Percentiles rank a stretch among this genome's conserved stretches.
Conservation (phyloP, 2,888 invertebrate species). For the Tupiocoris notatus region DNA sequence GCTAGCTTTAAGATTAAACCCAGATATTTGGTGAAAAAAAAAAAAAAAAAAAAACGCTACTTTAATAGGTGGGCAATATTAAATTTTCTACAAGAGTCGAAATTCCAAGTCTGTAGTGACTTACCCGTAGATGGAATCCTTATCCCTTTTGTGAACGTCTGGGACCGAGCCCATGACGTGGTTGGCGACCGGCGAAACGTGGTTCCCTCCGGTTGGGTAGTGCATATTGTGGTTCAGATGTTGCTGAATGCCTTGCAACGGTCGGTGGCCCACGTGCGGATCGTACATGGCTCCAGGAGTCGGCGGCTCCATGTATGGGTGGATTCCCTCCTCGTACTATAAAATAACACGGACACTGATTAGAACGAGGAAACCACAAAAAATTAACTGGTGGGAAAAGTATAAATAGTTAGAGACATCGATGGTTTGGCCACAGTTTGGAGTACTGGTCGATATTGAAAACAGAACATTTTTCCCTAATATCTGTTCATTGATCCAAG, state of each 20-base stretch:
- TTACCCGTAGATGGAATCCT: slow-evolving; percentile 98
- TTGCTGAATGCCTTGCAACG: slow-evolving; percentile 59
- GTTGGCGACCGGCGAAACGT: slow-evolving; percentile 67
- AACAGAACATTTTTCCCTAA: too few species aligned
- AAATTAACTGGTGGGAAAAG: too few species aligned
- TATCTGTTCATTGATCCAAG: too few species aligned
- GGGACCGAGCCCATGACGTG: slow-evolving; percentile 78
- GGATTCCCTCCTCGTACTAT: slow-evolving; percentile 95
- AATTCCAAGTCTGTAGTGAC: too few species aligned
- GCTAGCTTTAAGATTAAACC: too few species aligned
- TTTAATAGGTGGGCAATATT: too few species aligned
- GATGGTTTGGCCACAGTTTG: too few species aligned
- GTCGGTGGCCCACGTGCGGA: slow-evolving; percentile 64
- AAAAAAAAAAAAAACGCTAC: too few species aligned
- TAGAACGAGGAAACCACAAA: background rate
- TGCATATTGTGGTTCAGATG: slow-evolving; percentile 64
- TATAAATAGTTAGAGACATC: background rate
- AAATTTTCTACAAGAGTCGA: too few species aligned
- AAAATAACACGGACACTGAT: slow-evolving; percentile 52
- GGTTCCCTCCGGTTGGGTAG: slow-evolving; percentile 65
- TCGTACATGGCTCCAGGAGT: slow-evolving; percentile 64
- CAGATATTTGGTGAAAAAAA: too few species aligned
- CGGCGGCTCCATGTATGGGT: slow-evolving; percentile 82
- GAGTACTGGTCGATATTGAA: too few species aligned
- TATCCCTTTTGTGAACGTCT: slow-evolving; percentile 94